These are phyloP conservation scores for Clistopyga incitator DNA, from an alignment of 2,888 invertebrate genomes.

Conservation along the genomic window DNA sequence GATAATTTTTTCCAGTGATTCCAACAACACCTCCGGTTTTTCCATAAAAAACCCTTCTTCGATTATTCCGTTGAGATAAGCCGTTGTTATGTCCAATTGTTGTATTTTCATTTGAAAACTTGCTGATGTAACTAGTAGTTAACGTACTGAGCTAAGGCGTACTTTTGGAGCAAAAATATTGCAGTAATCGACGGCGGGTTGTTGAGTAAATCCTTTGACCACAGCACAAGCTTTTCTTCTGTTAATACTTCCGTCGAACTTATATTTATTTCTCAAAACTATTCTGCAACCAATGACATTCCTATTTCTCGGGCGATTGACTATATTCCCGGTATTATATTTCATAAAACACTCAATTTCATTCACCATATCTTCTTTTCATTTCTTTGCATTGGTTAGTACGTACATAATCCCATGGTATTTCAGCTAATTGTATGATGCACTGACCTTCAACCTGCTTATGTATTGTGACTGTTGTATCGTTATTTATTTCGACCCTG, in stretches of 20 bases:
- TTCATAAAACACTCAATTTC: conserved; percentile 51
- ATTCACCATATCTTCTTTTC: conserved; percentile 60
- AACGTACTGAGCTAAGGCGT: conserved; percentile 65
- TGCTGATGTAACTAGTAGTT: conserved; percentile 68
- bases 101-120: conserved; percentile 23
- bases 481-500: conserved; percentile 15
- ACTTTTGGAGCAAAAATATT: too few species aligned
- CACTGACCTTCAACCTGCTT: conserved; percentile 10
- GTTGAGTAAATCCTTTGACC: conserved; percentile 64
- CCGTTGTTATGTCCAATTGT: conserved; percentile 65
- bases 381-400: conserved; percentile 53
- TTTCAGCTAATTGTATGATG: conserved; percentile 28
- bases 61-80: conserved; percentile 70
- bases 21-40: conserved; percentile 34
- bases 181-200: conserved; percentile 67
- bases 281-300: conserved; percentile 40
- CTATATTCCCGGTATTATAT: conserved; percentile 70
- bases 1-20: conserved; percentile 47
- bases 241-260: conserved; percentile 61
- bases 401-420: conserved; percentile 52
- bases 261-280: conserved; percentile 51
- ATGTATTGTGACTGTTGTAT: conserved; percentile 3
- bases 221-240: conserved; percentile 36
- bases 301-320: conserved; percentile 54
- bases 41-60: conserved; percentile 69